Percentiles rank a stretch among this genome's conserved stretches.
These are phyloP conservation scores for Drosophila paulistorum DNA, from an alignment of 1,140 invertebrate genomes.

Conservation along the genomic window DNA sequence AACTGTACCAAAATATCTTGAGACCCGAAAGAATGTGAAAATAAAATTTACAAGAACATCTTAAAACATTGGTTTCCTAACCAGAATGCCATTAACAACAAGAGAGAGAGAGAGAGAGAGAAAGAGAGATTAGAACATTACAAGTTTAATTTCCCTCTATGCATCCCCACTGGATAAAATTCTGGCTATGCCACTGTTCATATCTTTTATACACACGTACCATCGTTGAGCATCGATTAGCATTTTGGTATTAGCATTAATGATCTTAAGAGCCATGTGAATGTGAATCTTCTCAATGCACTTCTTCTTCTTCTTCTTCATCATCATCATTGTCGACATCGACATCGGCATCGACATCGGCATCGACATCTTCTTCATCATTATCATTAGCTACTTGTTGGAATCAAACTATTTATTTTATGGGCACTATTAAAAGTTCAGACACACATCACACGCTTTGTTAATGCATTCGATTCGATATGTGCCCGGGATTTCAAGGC, in stretches of 20 bases:
- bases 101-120: too few relatives aligned
- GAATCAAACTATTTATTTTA: conserved; percentile 53
- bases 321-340: not conserved
- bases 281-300: conserved; percentile 33
- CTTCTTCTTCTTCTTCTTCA: conserved; percentile 39
- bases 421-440: conserved; percentile 48
- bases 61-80: too few relatives aligned
- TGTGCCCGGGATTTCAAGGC: conserved; percentile 46
- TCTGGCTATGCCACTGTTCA: conserved; percentile 1
- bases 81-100: too few relatives aligned
- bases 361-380: conserved; percentile 35
- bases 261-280: conserved; percentile 49
- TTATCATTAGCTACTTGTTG: conserved; percentile 4
- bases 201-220: conserved; percentile 36
- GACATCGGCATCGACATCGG: conserved; percentile 39
- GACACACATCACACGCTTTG: conserved; percentile 58
- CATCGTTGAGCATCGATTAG: conserved; percentile 60
- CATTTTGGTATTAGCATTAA: conserved; percentile 69
- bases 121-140: too few relatives aligned
- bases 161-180: not conserved
- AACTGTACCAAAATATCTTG: too few relatives aligned
- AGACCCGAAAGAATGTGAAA: too few relatives aligned
- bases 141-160: too few relatives aligned
- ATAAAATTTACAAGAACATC: too few relatives aligned
- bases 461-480: conserved; percentile 52